Base-by-base conservation (phyloP, 2,888 invertebrate species). In the Linnaemya vulpina region DNA sequence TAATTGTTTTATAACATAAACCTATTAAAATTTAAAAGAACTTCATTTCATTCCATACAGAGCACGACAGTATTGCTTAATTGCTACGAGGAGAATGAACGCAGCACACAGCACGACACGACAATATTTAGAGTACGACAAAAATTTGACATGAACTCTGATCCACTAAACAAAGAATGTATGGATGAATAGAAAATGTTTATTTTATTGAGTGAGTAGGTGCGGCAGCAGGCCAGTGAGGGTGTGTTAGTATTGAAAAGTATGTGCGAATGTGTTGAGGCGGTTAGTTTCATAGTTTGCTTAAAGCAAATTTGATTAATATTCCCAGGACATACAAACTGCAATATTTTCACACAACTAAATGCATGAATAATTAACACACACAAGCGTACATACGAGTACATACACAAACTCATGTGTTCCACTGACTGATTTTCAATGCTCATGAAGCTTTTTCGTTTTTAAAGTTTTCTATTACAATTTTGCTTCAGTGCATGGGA, bases 1-100 rank as follows among this genome's bases (percentile, higher is more conserved):
- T 81, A 85, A 85, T 85, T 85, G 77, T 85, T 73, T 85, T 85
- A 81, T 51, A 65, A 49, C 55, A 74, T 80, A 78, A 81, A 62
- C 35, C 81, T 55, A 85, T 85, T 81, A 78, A 74, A 70, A 62
- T 71, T 65, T 46, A 73, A 84, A 81, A 85, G 78, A 78, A 78
- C 77, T 63, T 78, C 40, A 74, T 85, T 78, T 65, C 38, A 77
- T 68, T 68, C 62, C 49, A 35, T 35, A 46, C 51, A 49, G 46
- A 67, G 58, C 63, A 70, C 70, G 74, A 81, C 63, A 70, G 49
- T 81, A 22, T 70, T 74, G 77, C 63, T 62, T 78, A 84, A 84
- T 81, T 81, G 81, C 49, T 43, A 30, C 62, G 20, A 51, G 51
- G 49, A 20, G 17, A 73, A 68, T 40, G 63, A 60, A 68, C n/a